These are phyloP conservation scores for Zygaena filipendulae DNA, from an alignment of 2,888 invertebrate genomes.

Conservation along the genomic window DNA sequence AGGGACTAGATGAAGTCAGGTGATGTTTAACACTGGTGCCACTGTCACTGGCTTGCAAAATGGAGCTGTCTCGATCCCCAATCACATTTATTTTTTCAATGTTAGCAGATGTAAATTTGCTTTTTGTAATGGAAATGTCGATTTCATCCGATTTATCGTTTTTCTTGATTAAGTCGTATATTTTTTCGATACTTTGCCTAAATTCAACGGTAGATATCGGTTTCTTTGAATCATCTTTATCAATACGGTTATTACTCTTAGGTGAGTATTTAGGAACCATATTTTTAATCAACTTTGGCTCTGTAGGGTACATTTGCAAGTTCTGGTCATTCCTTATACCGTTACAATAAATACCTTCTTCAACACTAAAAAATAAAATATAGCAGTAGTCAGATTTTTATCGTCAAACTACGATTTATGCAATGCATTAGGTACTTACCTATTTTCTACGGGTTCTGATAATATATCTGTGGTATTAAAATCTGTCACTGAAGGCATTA, in stretches of 20 bases:
- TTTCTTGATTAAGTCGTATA: conserved; percentile 45
- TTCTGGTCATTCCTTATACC: no score
- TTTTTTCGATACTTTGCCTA: conserved; percentile 48
- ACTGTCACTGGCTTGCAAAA: conserved; percentile 35
- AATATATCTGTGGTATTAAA: conserved; percentile 14
- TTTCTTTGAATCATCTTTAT: conserved; percentile 22
- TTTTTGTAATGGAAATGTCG: conserved; percentile 19
- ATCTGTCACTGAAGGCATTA: conserved; percentile 21
- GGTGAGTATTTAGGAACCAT: conserved; percentile 21
- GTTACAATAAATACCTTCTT: no score
- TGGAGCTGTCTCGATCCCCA: conserved; percentile 19
- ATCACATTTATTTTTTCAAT: conserved; percentile 14
- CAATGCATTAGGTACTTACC: no score
- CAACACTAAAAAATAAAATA: no score
- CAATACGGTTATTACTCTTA: conserved; percentile 12
- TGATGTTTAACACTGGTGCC: conserved; percentile 43
- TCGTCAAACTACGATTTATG: no score
- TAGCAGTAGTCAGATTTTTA: no score
- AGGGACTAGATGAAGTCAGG: conserved; percentile 31
- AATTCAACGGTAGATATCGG: conserved; percentile 29
- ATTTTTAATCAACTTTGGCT: no score
- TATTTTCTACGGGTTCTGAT: no score
- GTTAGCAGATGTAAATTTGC: conserved; percentile 13
- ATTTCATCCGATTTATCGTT: conserved; percentile 22
- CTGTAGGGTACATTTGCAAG: no score